phyloP scores from a whole-genome alignment of 1,140 invertebrate species.

The Halesus radiatus region DNA sequence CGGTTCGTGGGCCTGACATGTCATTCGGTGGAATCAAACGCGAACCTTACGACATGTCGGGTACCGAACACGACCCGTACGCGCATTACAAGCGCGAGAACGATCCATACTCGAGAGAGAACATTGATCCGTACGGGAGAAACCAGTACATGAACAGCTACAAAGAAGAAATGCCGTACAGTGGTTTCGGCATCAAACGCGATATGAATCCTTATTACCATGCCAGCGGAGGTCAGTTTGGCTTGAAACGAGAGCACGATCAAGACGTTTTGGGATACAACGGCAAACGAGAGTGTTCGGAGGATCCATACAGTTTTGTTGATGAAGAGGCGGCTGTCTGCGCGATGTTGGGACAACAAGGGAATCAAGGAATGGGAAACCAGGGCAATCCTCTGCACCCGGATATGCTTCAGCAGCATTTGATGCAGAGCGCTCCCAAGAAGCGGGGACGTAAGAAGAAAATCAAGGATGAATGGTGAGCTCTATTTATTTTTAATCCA shows the following conservation, averaged over 20 bases:
- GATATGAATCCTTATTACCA: constrained; percentile 57
- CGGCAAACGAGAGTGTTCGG: constrained; percentile 75
- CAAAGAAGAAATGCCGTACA: constrained; percentile 54
- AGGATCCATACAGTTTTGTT: constrained; percentile 86
- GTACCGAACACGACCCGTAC: constrained; percentile 58
- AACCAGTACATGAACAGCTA: constrained; percentile 51
- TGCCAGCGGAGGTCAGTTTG: constrained; percentile 58
- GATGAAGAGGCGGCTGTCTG: constrained; percentile 78
- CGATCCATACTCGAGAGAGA: constrained; percentile 60
- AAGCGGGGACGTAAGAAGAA: constrained; percentile 88
- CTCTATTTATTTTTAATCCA: neutral
- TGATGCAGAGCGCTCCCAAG: constrained; percentile 78
- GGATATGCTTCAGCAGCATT: constrained; percentile 65
- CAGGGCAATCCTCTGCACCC: constrained; percentile 58
- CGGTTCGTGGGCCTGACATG: constrained; percentile 51
- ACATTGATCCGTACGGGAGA: constrained; percentile 58
- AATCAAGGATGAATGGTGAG: constrained; percentile 72
- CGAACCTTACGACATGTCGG: constrained; percentile 66
- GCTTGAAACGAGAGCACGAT: constrained; percentile 67
- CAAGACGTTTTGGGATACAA: constrained; percentile 59
- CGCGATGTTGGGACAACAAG: constrained; percentile 66
- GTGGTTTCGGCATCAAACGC: constrained; percentile 58
- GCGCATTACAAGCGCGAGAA: constrained; percentile 59
- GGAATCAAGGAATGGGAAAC: constrained; percentile 56
- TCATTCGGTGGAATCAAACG: constrained; percentile 54